phyloP scores from a whole-genome alignment of 2,888 invertebrate species.

The Scaptomyza flava region DNA sequence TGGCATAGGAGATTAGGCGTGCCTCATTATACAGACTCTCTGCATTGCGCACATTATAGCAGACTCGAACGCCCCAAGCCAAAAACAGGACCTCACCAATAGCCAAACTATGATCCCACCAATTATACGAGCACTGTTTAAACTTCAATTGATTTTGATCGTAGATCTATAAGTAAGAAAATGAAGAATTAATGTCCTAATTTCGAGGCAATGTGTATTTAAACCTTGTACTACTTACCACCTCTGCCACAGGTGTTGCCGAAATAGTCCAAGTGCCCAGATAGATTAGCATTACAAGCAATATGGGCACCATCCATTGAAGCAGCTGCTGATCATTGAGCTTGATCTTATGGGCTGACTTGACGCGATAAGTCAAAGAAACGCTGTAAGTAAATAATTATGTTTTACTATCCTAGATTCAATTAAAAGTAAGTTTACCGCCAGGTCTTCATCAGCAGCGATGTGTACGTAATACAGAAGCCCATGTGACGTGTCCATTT shows the following conservation, averaged over 20 bases:
- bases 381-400: conserved; percentile 86
- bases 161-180: conserved; percentile 85
- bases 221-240: conserved; percentile 84
- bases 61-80: conserved; percentile 93
- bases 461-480: conserved; percentile 96
- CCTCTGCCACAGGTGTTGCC: conserved; percentile 92
- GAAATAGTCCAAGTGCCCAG: conserved; percentile 96
- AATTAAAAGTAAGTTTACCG: conserved; percentile 86
- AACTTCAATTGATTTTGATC: conserved; percentile 92
- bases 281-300: conserved; percentile 95
- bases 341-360: conserved; percentile 96
- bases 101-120: conserved; percentile 97
- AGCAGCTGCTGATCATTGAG: conserved; percentile 95
- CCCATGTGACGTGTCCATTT: conserved; percentile 97
- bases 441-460: conserved; percentile 97
- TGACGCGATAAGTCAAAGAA: conserved; percentile 95
- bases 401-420: neutral
- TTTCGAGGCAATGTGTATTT: neutral
- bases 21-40: conserved; percentile 97
- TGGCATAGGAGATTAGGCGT: conserved; percentile 95
- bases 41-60: conserved; percentile 94
- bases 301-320: conserved; percentile 96
- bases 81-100: conserved; percentile 92
- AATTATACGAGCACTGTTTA: conserved; percentile 95
- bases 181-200: neutral